Conservation (phyloP, 2,888 invertebrate genomes). For the Drepanosiphum platanoidis region DNA sequence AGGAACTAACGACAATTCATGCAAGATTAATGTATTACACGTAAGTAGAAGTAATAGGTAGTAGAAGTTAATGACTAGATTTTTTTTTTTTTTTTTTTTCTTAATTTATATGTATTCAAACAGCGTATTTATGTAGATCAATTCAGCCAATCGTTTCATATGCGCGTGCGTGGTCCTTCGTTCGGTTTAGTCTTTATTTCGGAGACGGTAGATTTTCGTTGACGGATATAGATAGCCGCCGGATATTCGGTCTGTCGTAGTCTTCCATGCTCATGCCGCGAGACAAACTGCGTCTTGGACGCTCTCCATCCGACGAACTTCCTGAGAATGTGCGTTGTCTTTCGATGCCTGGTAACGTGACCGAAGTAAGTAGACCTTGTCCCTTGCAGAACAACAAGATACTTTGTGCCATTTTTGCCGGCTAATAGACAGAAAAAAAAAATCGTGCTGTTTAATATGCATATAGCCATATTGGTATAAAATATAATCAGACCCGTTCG, state of each 20-base stretch:
- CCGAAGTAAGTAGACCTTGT: slow-evolving; percentile 82
- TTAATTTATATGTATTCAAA: background rate
- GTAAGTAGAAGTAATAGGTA: slow-evolving; percentile 57
- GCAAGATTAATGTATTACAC: slow-evolving; percentile 58
- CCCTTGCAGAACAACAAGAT: slow-evolving; percentile 90
- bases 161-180: slow-evolving; percentile 26
- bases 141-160: slow-evolving; percentile 38
- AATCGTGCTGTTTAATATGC: background rate
- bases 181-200: slow-evolving; percentile 54
- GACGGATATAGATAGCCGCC: slow-evolving; percentile 76
- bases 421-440: slow-evolving; percentile 71
- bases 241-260: slow-evolving; percentile 82
- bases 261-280: slow-evolving; percentile 83
- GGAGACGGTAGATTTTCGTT: slow-evolving; percentile 63
- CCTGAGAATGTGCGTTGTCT: slow-evolving; percentile 74
- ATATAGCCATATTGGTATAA: no score
- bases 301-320: slow-evolving; percentile 70
- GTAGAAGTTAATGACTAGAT: slow-evolving; percentile 59
- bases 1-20: slow-evolving; percentile 54
- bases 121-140: slow-evolving; percentile 17
- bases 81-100: slow-evolving; percentile 45
- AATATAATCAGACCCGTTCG: no score
- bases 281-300: slow-evolving; percentile 68
- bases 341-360: slow-evolving; percentile 83
- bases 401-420: slow-evolving; percentile 86